These are phyloP conservation scores for Acleris emargana DNA, from an alignment of 2,888 invertebrate species.

Conservation along the genomic window DNA sequence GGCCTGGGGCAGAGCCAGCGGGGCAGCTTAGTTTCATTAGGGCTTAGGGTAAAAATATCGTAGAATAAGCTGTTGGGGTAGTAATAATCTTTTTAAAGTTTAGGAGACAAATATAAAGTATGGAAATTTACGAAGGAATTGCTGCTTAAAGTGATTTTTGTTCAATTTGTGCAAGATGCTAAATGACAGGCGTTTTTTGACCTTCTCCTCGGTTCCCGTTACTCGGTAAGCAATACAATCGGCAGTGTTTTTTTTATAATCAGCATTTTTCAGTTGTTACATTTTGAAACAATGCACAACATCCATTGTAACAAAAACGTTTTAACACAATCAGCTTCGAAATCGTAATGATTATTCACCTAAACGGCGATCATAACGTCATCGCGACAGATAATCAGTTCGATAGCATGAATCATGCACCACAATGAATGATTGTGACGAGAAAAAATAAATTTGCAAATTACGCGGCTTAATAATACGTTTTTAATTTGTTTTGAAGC, in stretches of 20 bases:
- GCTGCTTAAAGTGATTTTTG: too few relatives aligned
- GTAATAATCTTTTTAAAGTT: background rate
- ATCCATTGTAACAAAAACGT: slow-evolving; percentile 9
- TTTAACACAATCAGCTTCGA: background rate
- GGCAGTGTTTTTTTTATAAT: too few relatives aligned
- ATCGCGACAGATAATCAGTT: slow-evolving; percentile 6
- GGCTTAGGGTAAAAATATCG: slow-evolving; percentile 3
- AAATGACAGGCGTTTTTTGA: too few relatives aligned
- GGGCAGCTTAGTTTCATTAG: slow-evolving; percentile 27
- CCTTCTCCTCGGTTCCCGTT: too few relatives aligned
- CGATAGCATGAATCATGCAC: too few relatives aligned
- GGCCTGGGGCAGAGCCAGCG: slow-evolving; percentile 30
- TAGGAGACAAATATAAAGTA: background rate
- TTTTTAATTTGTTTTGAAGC: slow-evolving; percentile 10
- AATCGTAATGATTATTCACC: background rate
- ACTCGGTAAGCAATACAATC: too few relatives aligned
- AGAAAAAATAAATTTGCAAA: too few relatives aligned
- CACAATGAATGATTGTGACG: too few relatives aligned
- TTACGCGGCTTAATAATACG: background rate
- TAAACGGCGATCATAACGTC: background rate
- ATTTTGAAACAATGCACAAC: background rate
- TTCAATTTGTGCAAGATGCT: too few relatives aligned
- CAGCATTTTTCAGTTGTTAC: background rate
- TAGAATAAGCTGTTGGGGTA: background rate
- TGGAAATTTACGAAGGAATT: too few relatives aligned